Conservation (phyloP, 2,797 vertebrate genomes). For the Crenuchus spilurus region DNA sequence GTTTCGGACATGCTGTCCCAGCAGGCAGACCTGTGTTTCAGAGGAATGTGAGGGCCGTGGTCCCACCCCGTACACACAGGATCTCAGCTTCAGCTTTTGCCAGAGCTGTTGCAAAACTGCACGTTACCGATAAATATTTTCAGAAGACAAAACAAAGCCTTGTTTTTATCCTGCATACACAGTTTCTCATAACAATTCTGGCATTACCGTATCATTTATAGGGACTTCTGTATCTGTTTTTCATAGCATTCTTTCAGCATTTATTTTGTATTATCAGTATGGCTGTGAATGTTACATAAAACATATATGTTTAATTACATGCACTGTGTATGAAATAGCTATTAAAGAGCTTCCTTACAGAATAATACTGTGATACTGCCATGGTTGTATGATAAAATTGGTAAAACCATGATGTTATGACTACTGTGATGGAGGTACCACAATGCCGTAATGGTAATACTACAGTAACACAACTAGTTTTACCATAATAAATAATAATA, state of each 20-base stretch:
- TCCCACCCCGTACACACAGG: slow-evolving; percentile 10
- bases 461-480: too few species aligned
- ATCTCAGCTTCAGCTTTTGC: slow-evolving; percentile 18
- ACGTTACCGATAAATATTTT: slow-evolving; percentile 14
- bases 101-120: slow-evolving; percentile 8
- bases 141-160: slow-evolving; percentile 2
- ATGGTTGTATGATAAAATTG: too few species aligned
- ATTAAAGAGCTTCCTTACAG: too few species aligned
- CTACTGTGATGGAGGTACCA: too few species aligned
- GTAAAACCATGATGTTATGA: too few species aligned
- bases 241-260: background rate
- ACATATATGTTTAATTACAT: too few species aligned
- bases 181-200: background rate
- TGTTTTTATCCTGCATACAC: slow-evolving; percentile 13
- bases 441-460: too few species aligned
- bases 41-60: slow-evolving; percentile 52
- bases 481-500: too few species aligned
- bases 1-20: slow-evolving; percentile 42
- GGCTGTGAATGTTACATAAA: too few species aligned
- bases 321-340: too few species aligned
- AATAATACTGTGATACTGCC: too few species aligned
- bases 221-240: background rate
- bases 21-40: slow-evolving; percentile 44
- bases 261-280: background rate
- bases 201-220: background rate